Evolutionary conservation across 2,888 invertebrate genomes (phyloP), one percentile per base, ranked within the genome.

Genomic region (Stratiomys singularior): DNA sequence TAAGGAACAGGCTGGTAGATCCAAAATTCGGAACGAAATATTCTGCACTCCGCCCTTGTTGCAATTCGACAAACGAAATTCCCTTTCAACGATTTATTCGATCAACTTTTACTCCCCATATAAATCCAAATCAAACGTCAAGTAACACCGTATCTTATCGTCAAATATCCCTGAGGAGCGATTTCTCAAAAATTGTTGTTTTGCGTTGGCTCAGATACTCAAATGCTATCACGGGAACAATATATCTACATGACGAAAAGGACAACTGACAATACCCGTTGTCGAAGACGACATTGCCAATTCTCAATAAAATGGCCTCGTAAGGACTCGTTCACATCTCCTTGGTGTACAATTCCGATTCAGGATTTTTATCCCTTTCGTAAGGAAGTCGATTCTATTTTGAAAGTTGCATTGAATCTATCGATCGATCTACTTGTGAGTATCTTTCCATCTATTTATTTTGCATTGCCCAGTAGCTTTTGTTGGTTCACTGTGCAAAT

Each of bases 141-240:
- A 56, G 67, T 30, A 77, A 18, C 63, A 37, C 37, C 37, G 37
- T 37, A 30, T 69, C n/a, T 30, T 56, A 56, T 67, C 56, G 67
- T 67, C 44, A 77, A 67, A 77, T 47, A n/a, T 78, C 78, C 78
- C 76, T 15, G 25, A 69, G 66, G 79, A 78, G 72, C 76, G 58
- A 79, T 79, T 78, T 79, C 46, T 79, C 79, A 79, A 79, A 79
- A 79, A 78, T 76, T 78, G 76, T 78, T 78, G 76, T 79, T 74
- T 47, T 79, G 76, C 76, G 63, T 46, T 46, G 76, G 63, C 21
- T 18, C 9, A n/a, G 21, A 63, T 46, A 47, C 56, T 66, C 77
- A 77, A 77, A 64, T 25, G 67, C 56, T 77, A 77, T 56, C 77
- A 66, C 77, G 77, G 77, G 77, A 67, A 47, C 47, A 56, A 77